A percentile compares a stretch with the other conserved stretches of the same genome.
Conservation (phyloP, 2,888 invertebrate species). For the Archips xylosteana region DNA sequence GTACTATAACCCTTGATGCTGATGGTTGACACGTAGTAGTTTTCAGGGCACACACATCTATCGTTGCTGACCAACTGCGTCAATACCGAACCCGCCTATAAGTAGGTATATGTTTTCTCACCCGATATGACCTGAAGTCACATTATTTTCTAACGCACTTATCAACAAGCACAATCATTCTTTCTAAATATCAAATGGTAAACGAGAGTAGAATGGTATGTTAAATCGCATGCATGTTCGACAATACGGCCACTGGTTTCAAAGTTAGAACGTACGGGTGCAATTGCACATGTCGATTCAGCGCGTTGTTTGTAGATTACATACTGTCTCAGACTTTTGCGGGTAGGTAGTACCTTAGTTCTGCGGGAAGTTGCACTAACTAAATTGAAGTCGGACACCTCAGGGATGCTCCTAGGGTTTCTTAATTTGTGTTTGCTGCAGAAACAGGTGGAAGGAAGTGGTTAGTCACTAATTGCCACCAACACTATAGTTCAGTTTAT, state of each 20-base stretch:
- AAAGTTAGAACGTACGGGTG: not conserved
- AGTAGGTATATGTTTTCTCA: too few relatives aligned
- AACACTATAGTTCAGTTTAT: not conserved
- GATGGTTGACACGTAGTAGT: too few relatives aligned
- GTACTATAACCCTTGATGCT: too few relatives aligned
- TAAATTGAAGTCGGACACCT: conserved; percentile 3
- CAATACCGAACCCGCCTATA: too few relatives aligned
- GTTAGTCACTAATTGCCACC: not conserved
- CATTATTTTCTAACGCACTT: too few relatives aligned
- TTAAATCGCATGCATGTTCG: too few relatives aligned
- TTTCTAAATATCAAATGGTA: too few relatives aligned
- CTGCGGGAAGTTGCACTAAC: conserved; percentile 20
- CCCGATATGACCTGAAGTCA: too few relatives aligned
- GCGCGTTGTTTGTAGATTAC: not conserved
- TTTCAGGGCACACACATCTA: too few relatives aligned
- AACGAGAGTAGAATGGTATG: too few relatives aligned
- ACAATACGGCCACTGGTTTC: not conserved
- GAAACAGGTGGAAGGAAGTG: not conserved
- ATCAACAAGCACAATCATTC: too few relatives aligned
- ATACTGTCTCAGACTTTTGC: not conserved
- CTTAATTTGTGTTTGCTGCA: conserved; percentile 13
- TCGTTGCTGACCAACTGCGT: too few relatives aligned
- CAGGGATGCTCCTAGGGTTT: conserved; percentile 11
- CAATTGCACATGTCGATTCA: not conserved
- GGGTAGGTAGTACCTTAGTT: not conserved